Evolutionary conservation across 2,888 invertebrate species (phyloP).

Genomic region (Dexiosoma caninum): DNA sequence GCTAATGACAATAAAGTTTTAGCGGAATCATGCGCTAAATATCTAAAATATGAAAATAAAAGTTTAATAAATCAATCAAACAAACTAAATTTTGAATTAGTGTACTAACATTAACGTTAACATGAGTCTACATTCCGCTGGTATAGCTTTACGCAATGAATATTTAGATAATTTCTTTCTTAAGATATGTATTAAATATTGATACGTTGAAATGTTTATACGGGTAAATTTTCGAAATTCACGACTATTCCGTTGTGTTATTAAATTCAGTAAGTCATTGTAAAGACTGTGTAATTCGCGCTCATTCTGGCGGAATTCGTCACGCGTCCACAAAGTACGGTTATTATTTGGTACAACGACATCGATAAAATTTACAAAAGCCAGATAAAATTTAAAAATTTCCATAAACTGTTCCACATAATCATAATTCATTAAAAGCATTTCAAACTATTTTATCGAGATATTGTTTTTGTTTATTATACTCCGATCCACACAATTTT

Average conservation of each 20-base stretch:
- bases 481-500: neutral
- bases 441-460: neutral
- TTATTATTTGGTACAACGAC: slow-evolving; percentile 45
- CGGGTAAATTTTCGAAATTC: slow-evolving; percentile 58
- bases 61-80: no score
- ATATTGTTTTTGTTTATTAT: no score
- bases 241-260: slow-evolving; percentile 44
- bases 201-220: slow-evolving; percentile 50
- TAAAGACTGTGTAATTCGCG: slow-evolving; percentile 53
- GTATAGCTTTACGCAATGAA: slow-evolving; percentile 54
- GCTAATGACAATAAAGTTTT: slow-evolving; percentile 45
- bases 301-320: slow-evolving; percentile 56
- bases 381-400: slow-evolving; percentile 55
- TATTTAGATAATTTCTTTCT: slow-evolving; percentile 41
- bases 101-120: slow-evolving; percentile 55
- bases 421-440: slow-evolving; percentile 55
- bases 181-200: slow-evolving; percentile 37
- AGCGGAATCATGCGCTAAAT: slow-evolving; percentile 52
- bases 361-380: slow-evolving; percentile 55
- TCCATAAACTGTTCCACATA: slow-evolving; percentile 52
- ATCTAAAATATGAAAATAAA: slow-evolving; percentile 18
- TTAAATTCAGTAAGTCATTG: slow-evolving; percentile 34
- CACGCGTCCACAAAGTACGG: slow-evolving; percentile 53
- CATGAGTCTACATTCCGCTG: slow-evolving; percentile 53
- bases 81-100: neutral